Evolutionary conservation across 1,140 invertebrate species (phyloP).

Genomic region (Oedothorax gibbosus): DNA sequence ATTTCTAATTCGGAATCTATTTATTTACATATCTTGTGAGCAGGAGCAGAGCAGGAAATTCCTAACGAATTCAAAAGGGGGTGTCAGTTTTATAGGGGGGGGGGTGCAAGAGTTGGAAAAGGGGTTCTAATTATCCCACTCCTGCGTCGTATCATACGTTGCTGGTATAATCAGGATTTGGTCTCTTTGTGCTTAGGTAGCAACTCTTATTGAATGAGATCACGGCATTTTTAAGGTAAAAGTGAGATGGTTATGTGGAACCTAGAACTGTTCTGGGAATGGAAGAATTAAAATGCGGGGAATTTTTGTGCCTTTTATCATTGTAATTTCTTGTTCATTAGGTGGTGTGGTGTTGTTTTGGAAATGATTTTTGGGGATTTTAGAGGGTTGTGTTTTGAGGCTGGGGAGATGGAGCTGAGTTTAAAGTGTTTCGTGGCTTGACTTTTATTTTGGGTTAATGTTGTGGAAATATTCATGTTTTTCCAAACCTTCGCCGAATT

Average conservation of each 20-base stretch:
- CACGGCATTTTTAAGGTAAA: neutral
- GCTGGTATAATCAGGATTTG: slow-evolving; percentile 38
- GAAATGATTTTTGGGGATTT: too few species aligned
- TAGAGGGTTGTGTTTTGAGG: too few species aligned
- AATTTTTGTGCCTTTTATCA: too few species aligned
- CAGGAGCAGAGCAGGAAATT: slow-evolving; percentile 30
- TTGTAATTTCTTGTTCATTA: too few species aligned
- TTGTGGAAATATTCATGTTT: too few species aligned
- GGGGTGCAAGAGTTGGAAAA: neutral
- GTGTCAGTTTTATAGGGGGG: slow-evolving; percentile 19
- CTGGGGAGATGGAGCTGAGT: too few species aligned
- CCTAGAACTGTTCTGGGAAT: neutral
- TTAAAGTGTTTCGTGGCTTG: too few species aligned
- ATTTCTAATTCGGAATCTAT: slow-evolving; percentile 55
- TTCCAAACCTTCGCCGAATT: too few species aligned
- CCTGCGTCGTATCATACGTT: neutral
- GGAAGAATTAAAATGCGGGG: too few species aligned
- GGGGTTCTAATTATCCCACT: neutral
- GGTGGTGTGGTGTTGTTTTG: too few species aligned
- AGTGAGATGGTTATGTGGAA: neutral
- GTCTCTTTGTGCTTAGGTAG: slow-evolving; percentile 35
- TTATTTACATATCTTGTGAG: slow-evolving; percentile 55
- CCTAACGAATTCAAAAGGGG: slow-evolving; percentile 44
- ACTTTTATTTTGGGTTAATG: too few species aligned
- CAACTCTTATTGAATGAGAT: slow-evolving; percentile 50